Percentiles rank a stretch among this genome's conserved stretches.
These are phyloP conservation scores for Blastobasis lacticolella DNA, from an alignment of 2,888 invertebrate species.

Conservation along the genomic window DNA sequence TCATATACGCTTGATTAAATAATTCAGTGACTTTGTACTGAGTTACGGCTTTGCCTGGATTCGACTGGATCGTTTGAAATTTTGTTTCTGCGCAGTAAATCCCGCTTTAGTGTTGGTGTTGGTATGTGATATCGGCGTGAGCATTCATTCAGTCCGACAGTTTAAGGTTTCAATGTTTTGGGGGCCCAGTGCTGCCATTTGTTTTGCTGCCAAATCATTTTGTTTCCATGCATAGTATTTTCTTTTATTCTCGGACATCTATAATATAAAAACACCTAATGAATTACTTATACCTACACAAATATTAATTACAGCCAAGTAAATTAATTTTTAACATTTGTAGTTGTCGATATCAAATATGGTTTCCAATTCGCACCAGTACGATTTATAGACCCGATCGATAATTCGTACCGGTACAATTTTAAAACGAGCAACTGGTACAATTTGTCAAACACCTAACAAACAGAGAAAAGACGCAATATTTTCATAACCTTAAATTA, in stretches of 20 bases:
- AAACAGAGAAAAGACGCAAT: not conserved
- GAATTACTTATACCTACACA: not conserved
- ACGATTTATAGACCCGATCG: no score
- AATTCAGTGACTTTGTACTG: not conserved
- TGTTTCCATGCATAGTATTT: conserved; percentile 9
- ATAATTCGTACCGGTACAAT: no score
- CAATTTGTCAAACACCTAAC: not conserved
- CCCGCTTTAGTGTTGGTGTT: conserved; percentile 5
- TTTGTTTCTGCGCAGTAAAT: conserved; percentile 1
- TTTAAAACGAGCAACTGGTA: no score
- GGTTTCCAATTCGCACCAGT: no score
- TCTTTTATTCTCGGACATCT: not conserved
- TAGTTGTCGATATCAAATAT: not conserved
- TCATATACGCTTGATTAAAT: not conserved
- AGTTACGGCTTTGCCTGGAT: not conserved
- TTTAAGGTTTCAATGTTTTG: conserved; percentile 1
- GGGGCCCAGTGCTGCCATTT: no score
- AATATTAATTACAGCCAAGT: not conserved
- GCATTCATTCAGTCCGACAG: conserved; percentile 3
- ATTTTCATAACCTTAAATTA: conserved; percentile 1
- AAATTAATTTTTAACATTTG: not conserved
- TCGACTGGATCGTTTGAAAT: conserved; percentile 1
- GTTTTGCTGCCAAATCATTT: conserved; percentile 3
- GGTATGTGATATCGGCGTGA: conserved; percentile 2
- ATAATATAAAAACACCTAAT: not conserved